These are phyloP conservation scores for Embidobia sp. DNA, from an alignment of 2,888 invertebrate genomes.

Conservation along the genomic window DNA sequence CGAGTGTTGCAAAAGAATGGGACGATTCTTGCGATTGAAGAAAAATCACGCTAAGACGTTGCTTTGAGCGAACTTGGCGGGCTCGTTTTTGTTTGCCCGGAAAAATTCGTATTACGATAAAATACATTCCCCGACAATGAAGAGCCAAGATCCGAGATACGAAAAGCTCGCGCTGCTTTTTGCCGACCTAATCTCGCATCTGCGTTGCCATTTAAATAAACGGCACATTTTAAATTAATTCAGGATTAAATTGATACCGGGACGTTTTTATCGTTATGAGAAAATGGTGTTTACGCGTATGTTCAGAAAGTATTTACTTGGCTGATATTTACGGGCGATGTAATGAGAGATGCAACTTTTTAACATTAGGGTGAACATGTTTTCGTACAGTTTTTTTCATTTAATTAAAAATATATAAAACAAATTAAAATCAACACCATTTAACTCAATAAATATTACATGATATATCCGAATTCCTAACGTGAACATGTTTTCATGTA, in stretches of 20 bases:
- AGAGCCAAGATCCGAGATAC: conserved; percentile 49
- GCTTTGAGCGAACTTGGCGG: conserved; percentile 46
- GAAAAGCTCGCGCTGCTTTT: conserved; percentile 50
- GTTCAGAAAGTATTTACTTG: too few species aligned
- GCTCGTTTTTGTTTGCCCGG: conserved; percentile 32
- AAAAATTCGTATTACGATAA: conserved; percentile 54
- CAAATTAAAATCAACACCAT: too few species aligned
- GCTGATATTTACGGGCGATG: too few species aligned
- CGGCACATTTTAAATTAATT: conserved; percentile 35
- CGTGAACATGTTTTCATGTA: too few species aligned
- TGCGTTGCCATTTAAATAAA: conserved; percentile 44
- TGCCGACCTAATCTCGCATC: conserved; percentile 38
- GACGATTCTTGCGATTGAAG: conserved; percentile 40
- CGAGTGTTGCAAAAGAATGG: conserved; percentile 37
- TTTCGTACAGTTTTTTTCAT: too few species aligned
- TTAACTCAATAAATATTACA: too few species aligned
- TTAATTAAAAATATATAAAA: too few species aligned
- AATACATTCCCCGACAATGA: conserved; percentile 54
- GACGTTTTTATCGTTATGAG: conserved; percentile 2
- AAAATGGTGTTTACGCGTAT: neutral
- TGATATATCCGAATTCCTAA: too few species aligned
- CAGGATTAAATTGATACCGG: conserved; percentile 16
- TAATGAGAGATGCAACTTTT: too few species aligned
- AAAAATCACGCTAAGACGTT: conserved; percentile 43
- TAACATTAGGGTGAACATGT: too few species aligned